These are phyloP conservation scores for Portunus trituberculatus DNA, from an alignment of 1,140 invertebrate species.

Conservation along the genomic window DNA sequence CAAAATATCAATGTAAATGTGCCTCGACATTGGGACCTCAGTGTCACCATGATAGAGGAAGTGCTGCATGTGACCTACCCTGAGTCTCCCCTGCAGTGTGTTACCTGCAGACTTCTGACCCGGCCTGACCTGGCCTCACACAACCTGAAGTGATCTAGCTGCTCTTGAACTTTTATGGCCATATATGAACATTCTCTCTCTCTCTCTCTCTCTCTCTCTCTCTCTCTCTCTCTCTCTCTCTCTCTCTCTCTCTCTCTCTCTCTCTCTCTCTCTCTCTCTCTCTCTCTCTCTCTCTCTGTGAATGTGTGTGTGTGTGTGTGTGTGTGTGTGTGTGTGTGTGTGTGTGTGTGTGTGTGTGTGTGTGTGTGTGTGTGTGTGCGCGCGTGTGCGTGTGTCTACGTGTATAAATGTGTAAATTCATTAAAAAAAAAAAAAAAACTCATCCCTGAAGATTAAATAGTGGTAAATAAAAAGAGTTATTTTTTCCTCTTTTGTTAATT, in stretches of 20 bases:
- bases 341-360: too few relatives aligned
- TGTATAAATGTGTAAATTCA: too few relatives aligned
- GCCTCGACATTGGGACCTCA: not conserved
- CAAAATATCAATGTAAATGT: not conserved
- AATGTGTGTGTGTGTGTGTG: too few relatives aligned
- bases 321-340: too few relatives aligned
- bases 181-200: not conserved
- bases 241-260: not conserved
- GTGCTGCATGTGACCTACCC: not conserved
- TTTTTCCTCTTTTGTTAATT: too few relatives aligned
- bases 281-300: not conserved
- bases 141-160: not conserved
- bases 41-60: not conserved
- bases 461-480: too few relatives aligned
- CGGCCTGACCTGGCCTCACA: not conserved
- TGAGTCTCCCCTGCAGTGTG: not conserved
- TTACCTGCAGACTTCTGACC: not conserved
- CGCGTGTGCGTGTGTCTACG: too few relatives aligned
- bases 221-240: not conserved
- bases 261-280: slow-evolving; percentile 9
- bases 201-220: slow-evolving; percentile 12
- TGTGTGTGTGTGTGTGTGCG: too few relatives aligned
- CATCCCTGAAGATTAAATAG: too few relatives aligned
- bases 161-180: not conserved
- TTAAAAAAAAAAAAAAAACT: too few relatives aligned